phyloP scores from a whole-genome alignment of 2,113 vertebrate species.

The Antechinus stuartii region DNA sequence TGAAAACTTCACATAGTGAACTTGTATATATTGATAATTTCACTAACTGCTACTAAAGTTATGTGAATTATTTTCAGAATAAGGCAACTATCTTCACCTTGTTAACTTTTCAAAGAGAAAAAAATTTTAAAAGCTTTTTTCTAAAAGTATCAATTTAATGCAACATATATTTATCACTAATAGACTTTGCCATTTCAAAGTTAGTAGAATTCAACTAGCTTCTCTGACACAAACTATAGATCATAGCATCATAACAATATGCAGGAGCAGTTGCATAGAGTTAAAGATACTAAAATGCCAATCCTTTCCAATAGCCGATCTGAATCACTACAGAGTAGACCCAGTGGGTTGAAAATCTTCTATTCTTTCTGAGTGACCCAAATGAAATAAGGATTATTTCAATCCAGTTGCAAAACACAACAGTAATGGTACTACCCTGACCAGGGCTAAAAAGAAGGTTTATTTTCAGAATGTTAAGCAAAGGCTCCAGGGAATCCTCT shows the following conservation, averaged over 20 bases:
- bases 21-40: background rate
- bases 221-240: background rate
- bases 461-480: background rate
- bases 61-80: background rate
- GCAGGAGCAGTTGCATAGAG: background rate
- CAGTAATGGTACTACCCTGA: background rate
- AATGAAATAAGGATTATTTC: background rate
- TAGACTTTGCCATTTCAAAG: background rate
- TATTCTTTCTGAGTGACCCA: background rate
- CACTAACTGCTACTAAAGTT: background rate
- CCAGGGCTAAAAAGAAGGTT: background rate
- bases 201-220: background rate
- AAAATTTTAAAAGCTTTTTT: background rate
- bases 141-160: background rate
- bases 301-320: background rate
- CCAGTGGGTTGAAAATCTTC: background rate
- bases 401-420: background rate
- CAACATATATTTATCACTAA: background rate
- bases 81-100: background rate
- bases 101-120: background rate
- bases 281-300: background rate
- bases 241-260: background rate
- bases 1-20: background rate
- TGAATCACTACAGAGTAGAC: background rate
- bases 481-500: slow-evolving; percentile 1